Evolutionary conservation across 2,888 invertebrate genomes (phyloP).

Genomic region (Protonemura montana): DNA sequence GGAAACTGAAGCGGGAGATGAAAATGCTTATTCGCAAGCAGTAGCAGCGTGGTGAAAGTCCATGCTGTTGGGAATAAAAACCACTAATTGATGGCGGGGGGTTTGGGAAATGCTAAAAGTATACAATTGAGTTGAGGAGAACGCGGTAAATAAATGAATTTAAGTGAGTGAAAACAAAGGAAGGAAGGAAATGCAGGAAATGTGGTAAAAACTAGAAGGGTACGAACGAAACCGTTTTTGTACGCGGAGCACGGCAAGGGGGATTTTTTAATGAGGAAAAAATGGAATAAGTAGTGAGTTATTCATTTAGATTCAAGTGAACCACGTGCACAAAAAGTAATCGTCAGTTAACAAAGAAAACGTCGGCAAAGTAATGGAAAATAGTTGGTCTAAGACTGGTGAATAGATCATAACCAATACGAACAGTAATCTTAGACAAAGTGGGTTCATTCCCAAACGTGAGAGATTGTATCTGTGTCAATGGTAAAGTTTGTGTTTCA

Average conservation of each 20-base stretch:
- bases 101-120: conserved; percentile 32
- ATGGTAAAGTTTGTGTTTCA: no score
- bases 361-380: no score
- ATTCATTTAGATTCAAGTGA: no score
- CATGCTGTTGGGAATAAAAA: conserved; percentile 30
- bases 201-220: background rate
- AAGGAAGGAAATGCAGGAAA: conserved; percentile 13
- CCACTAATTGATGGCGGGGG: conserved; percentile 25
- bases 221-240: background rate
- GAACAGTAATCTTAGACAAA: no score
- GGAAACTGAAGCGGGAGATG: background rate
- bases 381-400: no score
- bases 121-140: conserved; percentile 32
- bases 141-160: conserved; percentile 36
- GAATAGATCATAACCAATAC: no score
- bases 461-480: no score
- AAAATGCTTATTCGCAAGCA: background rate
- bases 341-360: no score
- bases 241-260: background rate
- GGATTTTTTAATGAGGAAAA: background rate
- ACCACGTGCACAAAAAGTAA: no score
- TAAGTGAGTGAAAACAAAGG: conserved; percentile 30
- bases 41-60: background rate
- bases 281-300: no score
- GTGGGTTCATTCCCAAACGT: no score